These are phyloP conservation scores for Drosophila hydei DNA, from an alignment of 1,140 invertebrate genomes.

Conservation along the genomic window DNA sequence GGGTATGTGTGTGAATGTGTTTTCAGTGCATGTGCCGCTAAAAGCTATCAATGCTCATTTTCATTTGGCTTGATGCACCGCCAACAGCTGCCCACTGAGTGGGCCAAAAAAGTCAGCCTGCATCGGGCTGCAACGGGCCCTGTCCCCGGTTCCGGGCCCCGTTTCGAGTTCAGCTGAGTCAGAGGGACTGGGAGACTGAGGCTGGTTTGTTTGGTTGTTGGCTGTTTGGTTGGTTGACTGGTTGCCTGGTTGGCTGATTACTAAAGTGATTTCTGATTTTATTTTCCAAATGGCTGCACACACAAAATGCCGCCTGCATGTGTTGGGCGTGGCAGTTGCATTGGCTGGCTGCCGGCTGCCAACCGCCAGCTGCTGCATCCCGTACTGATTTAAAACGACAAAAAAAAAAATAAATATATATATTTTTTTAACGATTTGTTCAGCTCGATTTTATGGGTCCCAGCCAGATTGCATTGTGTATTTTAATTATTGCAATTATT, in stretches of 20 bases:
- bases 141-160: background rate
- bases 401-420: background rate
- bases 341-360: background rate
- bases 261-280: constrained; percentile 64
- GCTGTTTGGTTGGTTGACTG: constrained; percentile 3
- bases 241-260: constrained; percentile 24
- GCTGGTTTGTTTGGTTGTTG: constrained; percentile 15
- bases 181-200: constrained; percentile 20
- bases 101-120: constrained; percentile 24
- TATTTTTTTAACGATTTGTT: constrained; percentile 48
- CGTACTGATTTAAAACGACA: background rate
- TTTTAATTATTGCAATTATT: constrained; percentile 71
- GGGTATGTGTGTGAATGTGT: background rate
- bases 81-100: constrained; percentile 37
- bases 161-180: constrained; percentile 32
- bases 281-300: constrained; percentile 74
- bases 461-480: constrained; percentile 22
- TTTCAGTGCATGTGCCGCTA: constrained; percentile 26
- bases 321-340: constrained; percentile 27
- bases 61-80: constrained; percentile 40
- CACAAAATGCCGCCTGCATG: constrained; percentile 52
- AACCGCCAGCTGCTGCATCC: constrained; percentile 7
- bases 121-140: constrained; percentile 3
- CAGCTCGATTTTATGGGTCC: constrained; percentile 34
- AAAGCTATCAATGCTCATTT: constrained; percentile 44